Conservation (phyloP, 2,888 invertebrate genomes). For the Apamea epomidion region DNA sequence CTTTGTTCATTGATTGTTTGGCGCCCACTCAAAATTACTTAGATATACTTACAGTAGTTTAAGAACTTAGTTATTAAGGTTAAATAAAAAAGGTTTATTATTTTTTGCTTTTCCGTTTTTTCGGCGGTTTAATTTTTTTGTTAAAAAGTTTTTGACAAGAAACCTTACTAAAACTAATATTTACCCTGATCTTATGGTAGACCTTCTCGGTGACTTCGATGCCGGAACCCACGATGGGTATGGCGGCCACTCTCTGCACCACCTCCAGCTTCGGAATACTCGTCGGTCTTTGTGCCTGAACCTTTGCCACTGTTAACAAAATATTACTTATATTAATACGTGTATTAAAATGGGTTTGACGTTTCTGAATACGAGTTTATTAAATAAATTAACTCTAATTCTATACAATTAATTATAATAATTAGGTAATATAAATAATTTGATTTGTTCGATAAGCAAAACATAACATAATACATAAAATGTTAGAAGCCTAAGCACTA, state of each 20-base stretch:
- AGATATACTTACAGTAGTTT: too few relatives aligned
- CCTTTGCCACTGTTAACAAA: constrained; percentile 78
- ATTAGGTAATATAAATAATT: background rate
- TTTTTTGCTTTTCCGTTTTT: too few relatives aligned
- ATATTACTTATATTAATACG: background rate
- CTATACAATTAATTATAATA: background rate
- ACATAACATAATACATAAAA: background rate
- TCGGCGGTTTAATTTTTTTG: too few relatives aligned
- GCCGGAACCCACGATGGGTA: constrained; percentile 96
- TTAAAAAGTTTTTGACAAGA: too few relatives aligned
- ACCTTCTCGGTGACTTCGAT: constrained; percentile 93
- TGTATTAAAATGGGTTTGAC: background rate
- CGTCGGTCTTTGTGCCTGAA: constrained; percentile 74
- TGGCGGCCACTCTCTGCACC: constrained; percentile 93
- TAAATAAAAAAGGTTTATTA: too few relatives aligned
- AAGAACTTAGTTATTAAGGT: too few relatives aligned
- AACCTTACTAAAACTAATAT: constrained; percentile 37
- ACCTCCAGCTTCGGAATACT: constrained; percentile 92
- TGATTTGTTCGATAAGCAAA: background rate
- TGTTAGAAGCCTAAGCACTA: background rate
- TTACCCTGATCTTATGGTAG: constrained; percentile 94
- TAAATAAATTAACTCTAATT: background rate
- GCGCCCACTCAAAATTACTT: too few relatives aligned
- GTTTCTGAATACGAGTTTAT: background rate
- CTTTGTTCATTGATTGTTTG: too few relatives aligned